These are phyloP conservation scores for Cephalophus harveyi DNA, from an alignment of 2,113 vertebrate species.

Conservation along the genomic window DNA sequence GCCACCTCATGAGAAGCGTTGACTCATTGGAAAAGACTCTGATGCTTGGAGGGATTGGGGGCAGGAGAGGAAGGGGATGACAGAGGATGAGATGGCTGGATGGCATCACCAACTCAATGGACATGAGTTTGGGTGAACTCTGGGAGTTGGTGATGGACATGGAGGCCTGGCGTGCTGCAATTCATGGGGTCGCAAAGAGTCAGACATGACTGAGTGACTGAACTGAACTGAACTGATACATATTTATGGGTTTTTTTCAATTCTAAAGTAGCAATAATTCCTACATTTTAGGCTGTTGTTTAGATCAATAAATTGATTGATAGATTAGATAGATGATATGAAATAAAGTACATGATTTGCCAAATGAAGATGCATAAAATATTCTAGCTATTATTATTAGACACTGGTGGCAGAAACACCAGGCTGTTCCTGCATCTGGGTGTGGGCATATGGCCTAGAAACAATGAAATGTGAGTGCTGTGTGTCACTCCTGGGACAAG, in stretches of 20 bases:
- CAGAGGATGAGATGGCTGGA: too few relatives aligned
- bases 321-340: neutral
- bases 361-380: neutral
- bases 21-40: too few relatives aligned
- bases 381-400: neutral
- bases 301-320: neutral
- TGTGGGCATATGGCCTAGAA: neutral
- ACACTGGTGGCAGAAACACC: neutral
- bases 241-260: neutral
- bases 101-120: too few relatives aligned
- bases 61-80: too few relatives aligned
- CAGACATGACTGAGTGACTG: rapidly evolving
- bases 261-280: neutral
- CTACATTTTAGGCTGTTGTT: neutral
- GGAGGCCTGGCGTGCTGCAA: too few relatives aligned
- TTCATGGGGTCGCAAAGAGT: too few relatives aligned
- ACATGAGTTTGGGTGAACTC: too few relatives aligned
- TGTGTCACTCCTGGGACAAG: neutral
- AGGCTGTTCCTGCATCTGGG: neutral
- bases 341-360: neutral
- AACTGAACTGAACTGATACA: neutral
- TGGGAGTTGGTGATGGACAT: too few relatives aligned
- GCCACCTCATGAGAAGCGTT: too few relatives aligned
- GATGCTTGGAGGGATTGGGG: too few relatives aligned
- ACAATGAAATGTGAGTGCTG: neutral